Evolutionary conservation across 2,113 vertebrate species (phyloP).

Genomic region (Talpa occidentalis): DNA sequence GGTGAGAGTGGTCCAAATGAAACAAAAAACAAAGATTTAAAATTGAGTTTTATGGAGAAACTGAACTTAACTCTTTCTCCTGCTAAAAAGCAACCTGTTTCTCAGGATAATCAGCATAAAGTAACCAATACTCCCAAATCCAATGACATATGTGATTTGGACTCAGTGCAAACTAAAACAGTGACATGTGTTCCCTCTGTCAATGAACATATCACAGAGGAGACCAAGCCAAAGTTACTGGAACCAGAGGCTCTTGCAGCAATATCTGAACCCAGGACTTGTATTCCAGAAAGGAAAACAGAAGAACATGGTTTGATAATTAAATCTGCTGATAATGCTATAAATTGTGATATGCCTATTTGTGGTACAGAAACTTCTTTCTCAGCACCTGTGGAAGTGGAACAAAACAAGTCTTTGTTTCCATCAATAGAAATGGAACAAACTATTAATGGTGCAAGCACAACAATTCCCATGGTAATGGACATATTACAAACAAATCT

Average conservation of each 20-base stretch:
- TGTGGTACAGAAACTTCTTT: conserved; percentile 46
- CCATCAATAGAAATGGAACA: conserved; percentile 46
- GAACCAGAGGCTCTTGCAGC: conserved; percentile 63
- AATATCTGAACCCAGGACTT: background rate
- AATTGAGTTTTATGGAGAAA: conserved; percentile 98
- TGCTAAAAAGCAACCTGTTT: conserved; percentile 88
- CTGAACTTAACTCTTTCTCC: conserved; percentile 97
- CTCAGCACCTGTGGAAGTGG: conserved; percentile 18
- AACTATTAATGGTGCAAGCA: background rate
- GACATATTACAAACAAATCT: conserved; percentile 28
- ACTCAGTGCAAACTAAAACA: conserved; percentile 61
- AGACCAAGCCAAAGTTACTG: background rate
- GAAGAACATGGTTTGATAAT: conserved; percentile 46
- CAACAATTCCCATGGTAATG: background rate
- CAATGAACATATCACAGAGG: conserved; percentile 45
- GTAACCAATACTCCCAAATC: conserved; percentile 58
- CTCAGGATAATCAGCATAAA: conserved; percentile 65
- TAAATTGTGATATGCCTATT: conserved; percentile 13
- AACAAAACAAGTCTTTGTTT: conserved; percentile 28
- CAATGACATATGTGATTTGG: background rate
- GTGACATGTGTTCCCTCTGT: conserved; percentile 45
- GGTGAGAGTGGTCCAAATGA: conserved; percentile 59
- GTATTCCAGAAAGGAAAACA: conserved; percentile 51
- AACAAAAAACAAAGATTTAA: conserved; percentile 87
- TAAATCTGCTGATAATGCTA: conserved; percentile 47